Percentiles rank a stretch among this genome's conserved stretches.
Evolutionary conservation across 2,113 vertebrate genomes (phyloP).

Genomic region (Probosciger aterrimus): DNA sequence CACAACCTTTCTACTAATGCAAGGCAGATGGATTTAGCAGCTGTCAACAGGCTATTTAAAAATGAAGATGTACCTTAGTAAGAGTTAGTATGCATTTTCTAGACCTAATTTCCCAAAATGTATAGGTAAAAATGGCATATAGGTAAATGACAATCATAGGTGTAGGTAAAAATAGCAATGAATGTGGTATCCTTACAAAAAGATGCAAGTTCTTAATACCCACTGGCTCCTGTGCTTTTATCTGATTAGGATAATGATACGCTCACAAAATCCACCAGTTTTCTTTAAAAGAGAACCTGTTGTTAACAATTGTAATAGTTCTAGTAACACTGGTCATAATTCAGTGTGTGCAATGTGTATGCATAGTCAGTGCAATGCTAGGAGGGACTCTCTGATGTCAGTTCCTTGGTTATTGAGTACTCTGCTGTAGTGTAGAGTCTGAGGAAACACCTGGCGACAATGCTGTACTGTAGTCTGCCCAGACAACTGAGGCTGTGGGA

Average conservation of each 20-base stretch:
- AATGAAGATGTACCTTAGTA: neutral
- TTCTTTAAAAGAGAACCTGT: neutral
- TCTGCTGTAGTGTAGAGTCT: neutral
- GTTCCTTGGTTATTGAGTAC: neutral
- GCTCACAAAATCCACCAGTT: neutral
- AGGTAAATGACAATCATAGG: neutral
- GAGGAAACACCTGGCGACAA: accelerated
- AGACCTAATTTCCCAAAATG: neutral
- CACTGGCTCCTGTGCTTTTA: neutral
- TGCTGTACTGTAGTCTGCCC: neutral
- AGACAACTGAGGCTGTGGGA: neutral
- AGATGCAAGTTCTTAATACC: accelerated
- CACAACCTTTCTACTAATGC: neutral
- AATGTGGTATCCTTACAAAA: neutral
- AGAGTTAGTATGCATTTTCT: neutral
- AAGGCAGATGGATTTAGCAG: neutral
- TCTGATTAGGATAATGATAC: neutral
- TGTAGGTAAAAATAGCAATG: neutral
- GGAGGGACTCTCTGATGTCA: neutral
- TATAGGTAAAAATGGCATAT: neutral
- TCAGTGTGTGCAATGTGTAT: neutral
- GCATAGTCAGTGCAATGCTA: neutral
- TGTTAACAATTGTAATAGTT: neutral
- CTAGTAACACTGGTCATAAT: accelerated
- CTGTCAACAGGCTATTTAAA: neutral